These are phyloP conservation scores for Myiothlypis chrysogaster DNA, from an alignment of 2,797 vertebrate genomes.

Conservation along the genomic window DNA sequence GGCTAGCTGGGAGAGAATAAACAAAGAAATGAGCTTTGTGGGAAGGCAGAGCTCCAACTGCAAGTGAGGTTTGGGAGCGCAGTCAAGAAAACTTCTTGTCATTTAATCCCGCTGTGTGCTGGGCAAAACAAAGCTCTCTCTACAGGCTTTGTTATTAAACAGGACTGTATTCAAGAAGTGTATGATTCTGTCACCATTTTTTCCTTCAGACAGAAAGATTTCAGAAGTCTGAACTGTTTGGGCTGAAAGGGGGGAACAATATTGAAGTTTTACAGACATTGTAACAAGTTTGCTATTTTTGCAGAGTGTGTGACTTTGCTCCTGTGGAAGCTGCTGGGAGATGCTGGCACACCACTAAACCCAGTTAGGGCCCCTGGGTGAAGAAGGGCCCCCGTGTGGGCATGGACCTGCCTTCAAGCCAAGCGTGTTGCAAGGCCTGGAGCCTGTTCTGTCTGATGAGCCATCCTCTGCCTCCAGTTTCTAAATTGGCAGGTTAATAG, in stretches of 20 bases:
- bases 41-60: not conserved
- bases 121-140: conserved; percentile 24
- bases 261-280: not conserved
- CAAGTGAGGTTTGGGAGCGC: not conserved
- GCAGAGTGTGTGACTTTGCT: rapidly evolving
- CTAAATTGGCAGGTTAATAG: not conserved
- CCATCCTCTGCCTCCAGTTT: not conserved
- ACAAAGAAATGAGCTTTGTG: not conserved
- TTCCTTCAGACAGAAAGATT: not conserved
- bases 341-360: not conserved
- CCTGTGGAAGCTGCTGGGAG: rapidly evolving
- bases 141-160: conserved; percentile 13
- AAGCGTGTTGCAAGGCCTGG: not conserved
- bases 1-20: not conserved
- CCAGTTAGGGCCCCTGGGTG: rapidly evolving
- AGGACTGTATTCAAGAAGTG: not conserved
- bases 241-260: not conserved
- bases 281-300: not conserved
- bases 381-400: rapidly evolving
- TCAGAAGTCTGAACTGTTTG: not conserved
- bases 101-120: conserved; percentile 26
- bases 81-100: conserved; percentile 40
- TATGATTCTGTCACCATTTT: conserved; percentile 6
- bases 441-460: not conserved
- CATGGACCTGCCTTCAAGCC: not conserved